Evolutionary conservation across 1,140 invertebrate species (phyloP).

Genomic region (Drosophila pruinosa): DNA sequence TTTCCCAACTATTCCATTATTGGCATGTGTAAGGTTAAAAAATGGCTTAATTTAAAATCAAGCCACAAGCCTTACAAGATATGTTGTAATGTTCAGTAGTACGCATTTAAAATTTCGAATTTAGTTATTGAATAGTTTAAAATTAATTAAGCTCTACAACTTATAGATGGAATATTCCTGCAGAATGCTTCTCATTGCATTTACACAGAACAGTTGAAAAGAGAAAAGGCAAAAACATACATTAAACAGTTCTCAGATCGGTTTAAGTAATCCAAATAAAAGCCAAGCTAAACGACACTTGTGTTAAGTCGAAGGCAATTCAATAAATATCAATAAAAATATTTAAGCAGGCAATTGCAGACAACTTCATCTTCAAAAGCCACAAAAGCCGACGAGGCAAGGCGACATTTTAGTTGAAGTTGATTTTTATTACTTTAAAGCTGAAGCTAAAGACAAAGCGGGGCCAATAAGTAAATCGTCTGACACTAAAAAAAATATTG

Average conservation of each 20-base stretch:
- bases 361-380: slow-evolving; percentile 54
- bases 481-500: slow-evolving; percentile 17
- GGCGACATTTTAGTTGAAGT: background rate
- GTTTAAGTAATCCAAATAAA: slow-evolving; percentile 38
- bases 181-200: background rate
- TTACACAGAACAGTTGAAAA: background rate
- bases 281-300: slow-evolving; percentile 46
- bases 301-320: slow-evolving; percentile 49
- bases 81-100: too few relatives aligned
- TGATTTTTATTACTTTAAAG: slow-evolving; percentile 14
- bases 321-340: slow-evolving; percentile 75
- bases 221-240: background rate
- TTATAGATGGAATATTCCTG: background rate
- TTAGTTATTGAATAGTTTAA: background rate
- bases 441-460: background rate
- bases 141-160: background rate
- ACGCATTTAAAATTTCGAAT: too few relatives aligned
- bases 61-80: too few relatives aligned
- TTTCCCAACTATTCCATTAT: too few relatives aligned
- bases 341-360: slow-evolving; percentile 45
- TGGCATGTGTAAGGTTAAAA: too few relatives aligned
- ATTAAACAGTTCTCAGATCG: background rate
- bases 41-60: too few relatives aligned
- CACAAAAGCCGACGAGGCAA: slow-evolving; percentile 14
- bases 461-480: slow-evolving; percentile 40